Percentiles rank a stretch among this genome's conserved stretches.
Conservation (phyloP, 2,797 vertebrate species). For the Sebastes taczanowskii region DNA sequence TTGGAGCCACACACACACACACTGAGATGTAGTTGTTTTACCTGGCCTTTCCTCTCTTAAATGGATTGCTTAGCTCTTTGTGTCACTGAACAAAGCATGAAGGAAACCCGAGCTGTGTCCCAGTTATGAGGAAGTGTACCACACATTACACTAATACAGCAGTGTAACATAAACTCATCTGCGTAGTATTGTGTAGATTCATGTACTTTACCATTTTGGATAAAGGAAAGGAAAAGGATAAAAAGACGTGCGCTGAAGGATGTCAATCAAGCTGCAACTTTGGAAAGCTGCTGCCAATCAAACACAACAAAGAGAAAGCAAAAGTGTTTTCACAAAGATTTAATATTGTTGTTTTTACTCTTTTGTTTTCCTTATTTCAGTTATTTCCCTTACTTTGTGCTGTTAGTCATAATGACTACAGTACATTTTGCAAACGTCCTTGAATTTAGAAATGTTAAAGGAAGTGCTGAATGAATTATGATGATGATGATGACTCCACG, state of each 20-base stretch:
- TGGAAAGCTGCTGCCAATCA: background rate
- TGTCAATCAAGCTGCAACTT: background rate
- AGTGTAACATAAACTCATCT: background rate
- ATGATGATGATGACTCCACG: background rate
- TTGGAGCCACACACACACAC: slow-evolving; percentile 1
- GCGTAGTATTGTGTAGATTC: background rate
- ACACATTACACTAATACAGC: background rate
- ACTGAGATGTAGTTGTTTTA: slow-evolving; percentile 27
- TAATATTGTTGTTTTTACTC: background rate
- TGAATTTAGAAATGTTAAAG: background rate
- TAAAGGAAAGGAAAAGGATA: background rate
- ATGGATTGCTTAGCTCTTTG: slow-evolving; percentile 9
- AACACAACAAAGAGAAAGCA: background rate
- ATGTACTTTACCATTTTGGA: background rate
- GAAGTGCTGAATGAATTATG: background rate
- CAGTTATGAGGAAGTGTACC: background rate
- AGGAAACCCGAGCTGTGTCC: background rate
- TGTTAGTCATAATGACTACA: background rate
- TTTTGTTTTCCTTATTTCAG: background rate
- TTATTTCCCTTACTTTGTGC: background rate
- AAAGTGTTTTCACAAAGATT: background rate
- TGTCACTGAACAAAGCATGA: background rate
- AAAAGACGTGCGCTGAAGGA: background rate
- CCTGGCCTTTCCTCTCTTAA: slow-evolving; percentile 42
- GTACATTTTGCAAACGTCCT: background rate